phyloP scores from a whole-genome alignment of 2,888 invertebrate species.

The Nomada goodeniana region DNA sequence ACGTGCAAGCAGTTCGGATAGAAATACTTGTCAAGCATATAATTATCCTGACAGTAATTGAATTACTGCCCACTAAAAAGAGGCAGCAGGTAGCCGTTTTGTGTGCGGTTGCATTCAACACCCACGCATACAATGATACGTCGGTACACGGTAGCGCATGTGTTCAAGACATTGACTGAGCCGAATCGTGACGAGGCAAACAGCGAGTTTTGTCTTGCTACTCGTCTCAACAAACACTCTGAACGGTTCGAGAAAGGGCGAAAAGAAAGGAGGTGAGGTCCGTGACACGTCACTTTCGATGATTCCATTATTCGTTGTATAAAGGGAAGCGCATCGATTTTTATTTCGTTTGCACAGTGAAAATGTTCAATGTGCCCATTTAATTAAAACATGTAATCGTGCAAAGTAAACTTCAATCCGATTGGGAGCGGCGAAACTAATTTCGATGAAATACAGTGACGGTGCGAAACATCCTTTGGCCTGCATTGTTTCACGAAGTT shows the following conservation, averaged over 20 bases:
- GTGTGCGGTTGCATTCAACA: constrained; percentile 13
- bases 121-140: constrained; percentile 9
- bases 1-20: neutral
- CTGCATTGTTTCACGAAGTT: constrained; percentile 16
- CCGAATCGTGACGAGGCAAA: constrained; percentile 81
- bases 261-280: no score
- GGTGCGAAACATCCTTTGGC: constrained; percentile 5
- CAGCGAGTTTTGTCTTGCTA: constrained; percentile 34
- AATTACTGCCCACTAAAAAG: constrained; percentile 11
- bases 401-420: no score
- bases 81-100: constrained; percentile 17
- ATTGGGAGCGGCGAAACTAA: no score
- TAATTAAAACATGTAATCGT: no score
- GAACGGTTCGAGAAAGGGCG: neutral
- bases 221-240: constrained; percentile 48
- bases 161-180: constrained; percentile 77
- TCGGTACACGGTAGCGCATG: constrained; percentile 13
- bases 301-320: constrained; percentile 15
- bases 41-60: constrained; percentile 20
- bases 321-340: constrained; percentile 13
- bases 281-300: constrained; percentile 19
- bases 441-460: constrained; percentile 7
- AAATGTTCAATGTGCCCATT: no score
- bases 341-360: neutral
- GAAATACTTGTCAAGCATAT: constrained; percentile 2